These are phyloP conservation scores for Paradisaea rubra DNA, from an alignment of 2,113 vertebrate species.

Conservation along the genomic window DNA sequence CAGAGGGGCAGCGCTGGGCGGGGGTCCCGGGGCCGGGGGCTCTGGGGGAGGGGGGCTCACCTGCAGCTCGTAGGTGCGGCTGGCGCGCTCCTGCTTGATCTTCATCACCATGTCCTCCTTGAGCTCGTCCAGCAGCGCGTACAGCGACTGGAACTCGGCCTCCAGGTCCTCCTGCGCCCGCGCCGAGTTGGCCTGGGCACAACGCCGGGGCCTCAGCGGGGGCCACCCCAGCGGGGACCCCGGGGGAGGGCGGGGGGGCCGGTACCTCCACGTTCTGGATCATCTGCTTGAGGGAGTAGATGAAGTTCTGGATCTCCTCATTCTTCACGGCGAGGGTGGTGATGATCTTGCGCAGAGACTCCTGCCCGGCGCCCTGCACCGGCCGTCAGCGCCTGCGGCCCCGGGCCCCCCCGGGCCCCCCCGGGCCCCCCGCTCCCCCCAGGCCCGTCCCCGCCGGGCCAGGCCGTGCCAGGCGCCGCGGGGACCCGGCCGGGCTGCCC, in stretches of 20 bases:
- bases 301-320: constrained; percentile 92
- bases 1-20: background rate
- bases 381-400: too few relatives aligned
- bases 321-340: constrained; percentile 90
- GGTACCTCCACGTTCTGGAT: constrained; percentile 86
- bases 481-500: too few relatives aligned
- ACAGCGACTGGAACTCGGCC: constrained; percentile 82
- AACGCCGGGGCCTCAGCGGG: background rate
- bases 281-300: constrained; percentile 87
- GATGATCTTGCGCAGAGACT: constrained; percentile 68
- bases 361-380: too few relatives aligned
- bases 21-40: background rate
- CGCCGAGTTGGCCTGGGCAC: constrained; percentile 77
- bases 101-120: constrained; percentile 90
- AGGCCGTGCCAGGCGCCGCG: too few relatives aligned
- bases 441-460: too few relatives aligned
- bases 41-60: background rate
- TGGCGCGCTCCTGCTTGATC: constrained; percentile 91
- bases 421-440: too few relatives aligned
- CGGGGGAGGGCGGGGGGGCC: background rate
- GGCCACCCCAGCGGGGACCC: background rate
- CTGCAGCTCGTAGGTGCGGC: constrained; percentile 90
- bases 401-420: too few relatives aligned
- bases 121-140: constrained; percentile 82
- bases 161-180: constrained; percentile 87